Percentiles rank a stretch among this genome's conserved stretches.
Conservation (phyloP, 1,140 invertebrate genomes). For the Eueides isabella region DNA sequence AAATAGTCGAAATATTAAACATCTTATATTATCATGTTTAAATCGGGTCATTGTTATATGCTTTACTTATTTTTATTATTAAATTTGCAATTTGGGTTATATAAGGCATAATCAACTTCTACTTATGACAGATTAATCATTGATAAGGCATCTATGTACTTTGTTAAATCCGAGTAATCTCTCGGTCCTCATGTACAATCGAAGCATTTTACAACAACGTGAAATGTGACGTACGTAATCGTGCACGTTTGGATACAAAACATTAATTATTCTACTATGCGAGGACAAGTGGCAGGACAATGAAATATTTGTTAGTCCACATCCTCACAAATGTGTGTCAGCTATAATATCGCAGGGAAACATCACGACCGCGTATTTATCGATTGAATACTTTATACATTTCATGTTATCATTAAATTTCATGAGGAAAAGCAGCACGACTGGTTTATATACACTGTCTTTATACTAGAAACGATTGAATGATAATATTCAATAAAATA, state of each 20-base stretch:
- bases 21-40: background rate
- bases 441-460: conserved; percentile 23
- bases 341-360: conserved; percentile 37
- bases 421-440: conserved; percentile 48
- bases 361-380: conserved; percentile 47
- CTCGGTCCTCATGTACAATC: background rate
- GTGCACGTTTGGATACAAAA: conserved; percentile 30
- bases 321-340: conserved; percentile 42
- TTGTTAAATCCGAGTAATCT: background rate
- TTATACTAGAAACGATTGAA: conserved; percentile 5
- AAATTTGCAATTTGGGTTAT: background rate
- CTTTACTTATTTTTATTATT: background rate
- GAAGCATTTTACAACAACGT: background rate
- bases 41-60: background rate
- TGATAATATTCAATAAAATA: background rate
- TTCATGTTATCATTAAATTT: conserved; percentile 55
- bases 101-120: background rate
- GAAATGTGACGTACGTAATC: conserved; percentile 14
- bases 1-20: background rate
- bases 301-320: conserved; percentile 35
- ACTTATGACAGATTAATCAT: background rate
- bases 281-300: conserved; percentile 25
- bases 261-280: conserved; percentile 27
- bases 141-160: background rate
- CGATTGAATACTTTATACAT: conserved; percentile 49